Conservation (phyloP, 2,888 invertebrate genomes). For the Gnatocerus cornutus region DNA sequence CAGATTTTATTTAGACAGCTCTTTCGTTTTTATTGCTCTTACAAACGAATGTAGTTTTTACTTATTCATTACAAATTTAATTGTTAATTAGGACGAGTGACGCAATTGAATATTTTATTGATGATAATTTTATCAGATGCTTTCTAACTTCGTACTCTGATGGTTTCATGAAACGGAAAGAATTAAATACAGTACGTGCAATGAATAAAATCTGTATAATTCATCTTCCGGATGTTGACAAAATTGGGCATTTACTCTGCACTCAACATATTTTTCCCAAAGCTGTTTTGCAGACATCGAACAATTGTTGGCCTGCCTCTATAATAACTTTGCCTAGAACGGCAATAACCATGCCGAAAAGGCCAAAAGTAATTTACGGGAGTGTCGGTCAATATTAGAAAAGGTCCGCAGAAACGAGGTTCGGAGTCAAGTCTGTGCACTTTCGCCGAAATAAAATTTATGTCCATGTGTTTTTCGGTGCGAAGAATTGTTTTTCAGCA, state of each 20-base stretch:
- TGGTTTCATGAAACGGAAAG: too few species aligned
- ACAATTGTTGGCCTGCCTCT: conserved; percentile 8
- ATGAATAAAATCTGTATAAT: too few species aligned
- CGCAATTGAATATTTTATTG: conserved; percentile 8
- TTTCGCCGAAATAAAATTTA: conserved; percentile 33
- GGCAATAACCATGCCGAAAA: conserved; percentile 31
- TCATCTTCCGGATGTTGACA: too few species aligned
- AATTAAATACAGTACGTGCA: too few species aligned
- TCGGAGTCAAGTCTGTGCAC: conserved; percentile 14
- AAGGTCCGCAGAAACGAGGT: conserved; percentile 30
- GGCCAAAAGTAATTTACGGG: conserved; percentile 32
- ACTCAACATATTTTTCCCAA: neutral
- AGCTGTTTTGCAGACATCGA: conserved; percentile 6
- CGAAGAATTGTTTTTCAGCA: conserved; percentile 24
- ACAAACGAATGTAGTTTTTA: neutral
- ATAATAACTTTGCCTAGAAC: conserved; percentile 25
- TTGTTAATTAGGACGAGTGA: conserved; percentile 7
- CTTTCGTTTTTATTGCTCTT: conserved; percentile 2
- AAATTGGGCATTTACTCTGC: too few species aligned
- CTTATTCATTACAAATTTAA: neutral
- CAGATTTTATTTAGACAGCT: neutral
- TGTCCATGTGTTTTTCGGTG: conserved; percentile 33
- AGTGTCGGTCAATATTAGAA: conserved; percentile 33
- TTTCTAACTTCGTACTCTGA: too few species aligned
- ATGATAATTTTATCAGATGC: neutral